Evolutionary conservation across 2,888 invertebrate genomes (phyloP).

Genomic region (Phengaris alcon): DNA sequence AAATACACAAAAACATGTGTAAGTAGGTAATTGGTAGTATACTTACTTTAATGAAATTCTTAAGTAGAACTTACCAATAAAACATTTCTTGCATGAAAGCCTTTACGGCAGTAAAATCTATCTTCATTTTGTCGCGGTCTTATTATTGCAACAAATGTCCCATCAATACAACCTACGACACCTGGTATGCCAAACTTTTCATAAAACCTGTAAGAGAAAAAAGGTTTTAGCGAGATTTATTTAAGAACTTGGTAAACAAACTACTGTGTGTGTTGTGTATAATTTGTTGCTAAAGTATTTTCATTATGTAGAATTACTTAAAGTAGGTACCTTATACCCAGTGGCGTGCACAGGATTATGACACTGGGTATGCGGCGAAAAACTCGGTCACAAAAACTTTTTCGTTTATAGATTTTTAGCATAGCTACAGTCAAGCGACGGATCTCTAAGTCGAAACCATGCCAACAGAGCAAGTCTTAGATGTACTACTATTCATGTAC

Average conservation of each 20-base stretch:
- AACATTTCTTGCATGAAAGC: conserved; percentile 29
- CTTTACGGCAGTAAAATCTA: conserved; percentile 29
- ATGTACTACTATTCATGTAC: too few relatives aligned
- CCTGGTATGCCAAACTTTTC: not conserved
- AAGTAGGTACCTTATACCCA: too few relatives aligned
- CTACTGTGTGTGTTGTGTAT: not conserved
- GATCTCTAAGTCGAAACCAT: too few relatives aligned
- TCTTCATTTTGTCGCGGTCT: conserved; percentile 26
- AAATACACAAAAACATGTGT: not conserved
- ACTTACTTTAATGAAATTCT: too few relatives aligned
- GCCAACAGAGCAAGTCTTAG: too few relatives aligned
- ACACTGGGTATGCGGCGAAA: too few relatives aligned
- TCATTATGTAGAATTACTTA: too few relatives aligned
- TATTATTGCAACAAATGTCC: not conserved
- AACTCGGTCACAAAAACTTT: too few relatives aligned
- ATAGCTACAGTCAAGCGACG: too few relatives aligned
- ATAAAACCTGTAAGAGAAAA: not conserved
- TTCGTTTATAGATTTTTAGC: too few relatives aligned
- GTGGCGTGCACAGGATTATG: too few relatives aligned
- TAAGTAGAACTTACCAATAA: not conserved
- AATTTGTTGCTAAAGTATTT: too few relatives aligned
- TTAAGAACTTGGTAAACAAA: not conserved
- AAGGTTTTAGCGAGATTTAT: not conserved
- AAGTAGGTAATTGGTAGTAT: not conserved
- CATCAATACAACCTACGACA: not conserved